These are phyloP conservation scores for Hyles vespertilio DNA, from an alignment of 1,140 invertebrate species.

Conservation along the genomic window DNA sequence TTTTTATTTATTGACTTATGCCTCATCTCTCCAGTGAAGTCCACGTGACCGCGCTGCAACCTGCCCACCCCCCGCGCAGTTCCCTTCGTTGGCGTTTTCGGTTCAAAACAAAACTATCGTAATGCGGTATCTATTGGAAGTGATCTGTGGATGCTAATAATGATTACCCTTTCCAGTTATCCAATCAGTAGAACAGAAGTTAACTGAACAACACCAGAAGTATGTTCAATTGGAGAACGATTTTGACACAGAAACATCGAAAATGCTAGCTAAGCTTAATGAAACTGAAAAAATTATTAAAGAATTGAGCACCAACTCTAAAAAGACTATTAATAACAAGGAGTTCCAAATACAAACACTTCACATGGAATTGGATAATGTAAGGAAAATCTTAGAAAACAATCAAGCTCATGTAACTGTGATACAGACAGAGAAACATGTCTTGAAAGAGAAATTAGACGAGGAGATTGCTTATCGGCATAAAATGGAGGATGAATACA, in stretches of 20 bases:
- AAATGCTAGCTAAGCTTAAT: conserved; percentile 27
- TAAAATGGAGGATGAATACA: conserved; percentile 34
- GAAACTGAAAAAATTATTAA: conserved; percentile 31
- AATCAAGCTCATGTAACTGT: conserved; percentile 16
- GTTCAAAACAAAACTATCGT: too few relatives aligned
- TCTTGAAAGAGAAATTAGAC: conserved; percentile 21
- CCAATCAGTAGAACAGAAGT: conserved; percentile 18
- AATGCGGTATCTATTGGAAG: too few relatives aligned
- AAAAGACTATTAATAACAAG: conserved; percentile 23
- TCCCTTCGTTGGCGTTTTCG: too few relatives aligned
- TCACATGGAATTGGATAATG: conserved; percentile 23
- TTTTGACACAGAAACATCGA: conserved; percentile 28
- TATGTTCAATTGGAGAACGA: conserved; percentile 22
- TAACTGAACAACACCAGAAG: conserved; percentile 21
- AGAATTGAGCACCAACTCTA: conserved; percentile 22
- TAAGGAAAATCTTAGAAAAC: conserved; percentile 13
- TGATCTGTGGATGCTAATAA: background rate
- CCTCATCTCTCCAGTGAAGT: too few relatives aligned
- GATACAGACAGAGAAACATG: conserved; percentile 26
- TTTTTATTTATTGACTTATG: background rate
- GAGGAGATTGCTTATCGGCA: conserved; percentile 26
- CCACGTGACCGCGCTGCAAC: too few relatives aligned
- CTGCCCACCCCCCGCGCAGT: too few relatives aligned
- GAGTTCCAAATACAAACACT: conserved; percentile 29
- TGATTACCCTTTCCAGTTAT: background rate